phyloP scores from a whole-genome alignment of 1,140 invertebrate genomes.

The Euschistus heros region DNA sequence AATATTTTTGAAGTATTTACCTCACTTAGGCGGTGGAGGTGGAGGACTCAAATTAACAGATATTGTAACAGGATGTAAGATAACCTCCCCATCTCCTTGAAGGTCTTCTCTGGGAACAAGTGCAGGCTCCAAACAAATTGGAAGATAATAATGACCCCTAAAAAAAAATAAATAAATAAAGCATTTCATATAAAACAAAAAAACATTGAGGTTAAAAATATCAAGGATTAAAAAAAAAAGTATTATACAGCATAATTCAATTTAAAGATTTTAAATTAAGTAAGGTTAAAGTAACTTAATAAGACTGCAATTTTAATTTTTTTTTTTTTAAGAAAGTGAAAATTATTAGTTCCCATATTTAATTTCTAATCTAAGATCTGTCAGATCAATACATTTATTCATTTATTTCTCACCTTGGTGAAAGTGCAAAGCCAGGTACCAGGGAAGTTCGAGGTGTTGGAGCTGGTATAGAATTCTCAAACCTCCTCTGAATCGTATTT shows the following conservation, averaged over 20 bases:
- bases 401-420: not conserved
- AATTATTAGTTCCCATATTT: too few relatives aligned
- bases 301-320: too few relatives aligned
- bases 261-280: too few relatives aligned
- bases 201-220: too few relatives aligned
- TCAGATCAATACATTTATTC: too few relatives aligned
- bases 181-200: too few relatives aligned
- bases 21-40: slow-evolving; percentile 15
- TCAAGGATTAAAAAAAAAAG: too few relatives aligned
- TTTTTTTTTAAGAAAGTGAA: too few relatives aligned
- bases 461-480: slow-evolving; percentile 36
- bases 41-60: slow-evolving; percentile 61
- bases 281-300: too few relatives aligned
- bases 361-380: too few relatives aligned
- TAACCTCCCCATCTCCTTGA: slow-evolving; percentile 32
- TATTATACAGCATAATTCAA: too few relatives aligned
- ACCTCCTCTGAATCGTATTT: slow-evolving; percentile 84
- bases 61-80: slow-evolving; percentile 82
- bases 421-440: slow-evolving; percentile 1
- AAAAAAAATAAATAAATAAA: not conserved
- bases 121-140: slow-evolving; percentile 6
- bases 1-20: not conserved
- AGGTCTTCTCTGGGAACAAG: slow-evolving; percentile 14
- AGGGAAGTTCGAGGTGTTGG: not conserved
- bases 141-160: slow-evolving; percentile 7